phyloP scores from a whole-genome alignment of 1,140 invertebrate species.

The Hestina assimilis region DNA sequence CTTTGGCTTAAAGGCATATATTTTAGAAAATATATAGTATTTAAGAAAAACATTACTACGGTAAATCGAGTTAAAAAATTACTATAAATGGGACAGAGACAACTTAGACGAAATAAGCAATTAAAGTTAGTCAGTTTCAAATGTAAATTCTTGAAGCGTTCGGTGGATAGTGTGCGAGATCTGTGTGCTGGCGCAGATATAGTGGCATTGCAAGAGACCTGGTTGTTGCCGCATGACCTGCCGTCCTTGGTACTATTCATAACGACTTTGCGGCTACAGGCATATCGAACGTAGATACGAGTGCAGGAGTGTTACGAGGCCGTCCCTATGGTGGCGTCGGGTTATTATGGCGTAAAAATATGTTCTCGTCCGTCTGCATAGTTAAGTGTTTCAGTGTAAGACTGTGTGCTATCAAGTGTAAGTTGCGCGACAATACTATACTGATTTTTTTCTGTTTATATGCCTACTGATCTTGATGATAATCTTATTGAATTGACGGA shows the following conservation, averaged over 20 bases:
- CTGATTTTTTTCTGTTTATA: constrained; percentile 7
- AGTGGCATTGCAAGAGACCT: constrained; percentile 8
- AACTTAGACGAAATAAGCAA: background rate
- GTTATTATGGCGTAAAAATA: constrained; percentile 11
- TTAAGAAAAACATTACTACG: background rate
- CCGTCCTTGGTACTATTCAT: background rate
- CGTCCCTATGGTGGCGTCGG: constrained; percentile 4
- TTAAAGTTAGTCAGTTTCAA: background rate
- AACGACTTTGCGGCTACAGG: background rate
- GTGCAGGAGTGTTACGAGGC: background rate
- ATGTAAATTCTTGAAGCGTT: constrained; percentile 6
- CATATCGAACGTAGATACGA: constrained; percentile 1
- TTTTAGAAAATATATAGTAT: background rate
- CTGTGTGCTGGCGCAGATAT: background rate
- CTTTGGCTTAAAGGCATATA: background rate
- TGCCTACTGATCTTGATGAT: background rate
- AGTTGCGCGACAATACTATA: background rate
- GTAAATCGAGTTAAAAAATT: background rate
- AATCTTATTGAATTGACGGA: constrained; percentile 3
- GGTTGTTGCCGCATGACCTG: constrained; percentile 6
- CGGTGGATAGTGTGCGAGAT: background rate
- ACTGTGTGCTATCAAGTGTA: constrained; percentile 1
- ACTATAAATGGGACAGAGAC: background rate
- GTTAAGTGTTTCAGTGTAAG: constrained; percentile 1
- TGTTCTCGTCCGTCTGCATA: background rate